phyloP scores from a whole-genome alignment of 2,797 vertebrate genomes.

The Mormyrus hasselquistii region DNA sequence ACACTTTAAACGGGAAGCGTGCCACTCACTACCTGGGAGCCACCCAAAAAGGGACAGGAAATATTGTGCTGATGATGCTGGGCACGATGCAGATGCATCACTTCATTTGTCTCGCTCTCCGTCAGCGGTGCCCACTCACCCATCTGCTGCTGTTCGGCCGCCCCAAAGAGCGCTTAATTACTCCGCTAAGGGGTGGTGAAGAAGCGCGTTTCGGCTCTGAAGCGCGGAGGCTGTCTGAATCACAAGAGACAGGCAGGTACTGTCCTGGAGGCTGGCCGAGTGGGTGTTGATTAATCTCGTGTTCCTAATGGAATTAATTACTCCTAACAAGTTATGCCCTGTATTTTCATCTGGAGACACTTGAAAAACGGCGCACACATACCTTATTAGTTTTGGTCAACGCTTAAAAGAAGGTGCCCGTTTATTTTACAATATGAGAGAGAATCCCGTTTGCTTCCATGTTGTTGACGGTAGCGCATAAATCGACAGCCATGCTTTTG shows the following conservation, averaged over 20 bases:
- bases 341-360: not conserved
- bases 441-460: not conserved
- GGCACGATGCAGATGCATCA: conserved; percentile 7
- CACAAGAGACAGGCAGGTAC: not conserved
- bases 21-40: not conserved
- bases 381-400: not conserved
- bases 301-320: not conserved
- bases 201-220: not conserved
- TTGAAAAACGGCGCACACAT: not conserved
- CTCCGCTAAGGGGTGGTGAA: not conserved
- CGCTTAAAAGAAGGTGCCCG: not conserved
- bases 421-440: not conserved
- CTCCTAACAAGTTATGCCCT: conserved; percentile 5
- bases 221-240: not conserved
- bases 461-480: not conserved
- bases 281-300: not conserved
- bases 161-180: conserved; percentile 7
- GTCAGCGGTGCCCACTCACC: conserved; percentile 1
- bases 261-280: not conserved
- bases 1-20: not conserved
- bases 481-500: not conserved
- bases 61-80: not conserved
- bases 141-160: not conserved
- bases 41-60: not conserved
- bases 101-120: not conserved